phyloP scores from a whole-genome alignment of 2,797 vertebrate species.

The Anniella stebbinsi region DNA sequence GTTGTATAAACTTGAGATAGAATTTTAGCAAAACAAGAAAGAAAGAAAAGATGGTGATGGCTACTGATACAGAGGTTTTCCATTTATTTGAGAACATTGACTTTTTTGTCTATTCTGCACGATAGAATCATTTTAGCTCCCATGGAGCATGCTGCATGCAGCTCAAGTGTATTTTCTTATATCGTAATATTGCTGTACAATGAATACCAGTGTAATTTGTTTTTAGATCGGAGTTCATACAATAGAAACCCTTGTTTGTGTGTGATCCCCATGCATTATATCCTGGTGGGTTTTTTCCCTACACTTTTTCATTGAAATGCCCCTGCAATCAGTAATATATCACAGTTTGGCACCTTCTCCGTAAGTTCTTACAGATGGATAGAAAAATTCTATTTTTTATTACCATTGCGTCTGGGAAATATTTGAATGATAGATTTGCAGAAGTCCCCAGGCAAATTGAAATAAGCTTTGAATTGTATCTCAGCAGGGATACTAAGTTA shows the following conservation, averaged over 20 bases:
- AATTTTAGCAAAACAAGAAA: background rate
- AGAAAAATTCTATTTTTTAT: constrained; percentile 55
- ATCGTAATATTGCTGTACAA: constrained; percentile 1
- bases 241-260: background rate
- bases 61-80: constrained; percentile 15
- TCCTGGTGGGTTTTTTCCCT: constrained; percentile 22
- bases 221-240: constrained; percentile 2
- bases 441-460: constrained; percentile 17
- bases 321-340: constrained; percentile 3
- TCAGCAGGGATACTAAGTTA: constrained; percentile 37
- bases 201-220: constrained; percentile 20
- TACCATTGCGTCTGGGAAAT: constrained; percentile 34
- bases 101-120: constrained; percentile 29
- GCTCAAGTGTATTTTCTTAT: background rate
- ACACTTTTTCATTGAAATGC: constrained; percentile 45
- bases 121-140: background rate
- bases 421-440: constrained; percentile 48
- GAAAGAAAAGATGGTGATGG: background rate
- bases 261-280: constrained; percentile 12
- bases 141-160: background rate
- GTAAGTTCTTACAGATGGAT: constrained; percentile 31
- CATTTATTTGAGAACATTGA: constrained; percentile 38
- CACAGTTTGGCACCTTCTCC: constrained; percentile 17
- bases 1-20: background rate
- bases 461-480: constrained; percentile 43